Evolutionary conservation across 1,140 invertebrate species (phyloP).

Genomic region (Solenopsis fugax): DNA sequence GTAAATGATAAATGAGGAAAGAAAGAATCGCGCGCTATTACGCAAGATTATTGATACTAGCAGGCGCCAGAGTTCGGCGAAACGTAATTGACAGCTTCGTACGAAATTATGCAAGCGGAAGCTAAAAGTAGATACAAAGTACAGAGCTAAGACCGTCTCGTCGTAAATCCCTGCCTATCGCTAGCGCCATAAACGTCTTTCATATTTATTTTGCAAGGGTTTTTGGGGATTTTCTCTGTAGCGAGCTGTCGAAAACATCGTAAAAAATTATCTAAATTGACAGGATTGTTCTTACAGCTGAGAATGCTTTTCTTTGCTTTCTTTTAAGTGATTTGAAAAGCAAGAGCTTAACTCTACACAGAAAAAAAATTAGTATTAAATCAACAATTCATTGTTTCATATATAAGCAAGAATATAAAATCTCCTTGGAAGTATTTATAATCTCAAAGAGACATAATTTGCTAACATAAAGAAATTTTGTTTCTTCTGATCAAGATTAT

Average conservation of each 20-base stretch:
- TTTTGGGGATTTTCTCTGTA: neutral
- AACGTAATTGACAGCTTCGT: slow-evolving; percentile 51
- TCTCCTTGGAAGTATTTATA: no score
- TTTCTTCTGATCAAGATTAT: no score
- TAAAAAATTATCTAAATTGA: slow-evolving; percentile 17
- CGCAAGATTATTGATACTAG: neutral
- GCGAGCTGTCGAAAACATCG: neutral
- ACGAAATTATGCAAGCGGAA: slow-evolving; percentile 65
- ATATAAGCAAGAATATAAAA: no score
- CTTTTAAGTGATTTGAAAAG: neutral
- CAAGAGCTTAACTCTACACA: neutral
- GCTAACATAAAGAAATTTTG: no score
- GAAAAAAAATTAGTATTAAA: no score
- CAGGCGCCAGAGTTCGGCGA: slow-evolving; percentile 4
- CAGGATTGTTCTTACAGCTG: neutral
- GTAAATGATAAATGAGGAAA: neutral
- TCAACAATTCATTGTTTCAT: no score
- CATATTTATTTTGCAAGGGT: neutral
- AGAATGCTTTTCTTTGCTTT: neutral
- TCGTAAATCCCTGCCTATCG: slow-evolving; percentile 4
- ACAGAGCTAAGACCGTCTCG: slow-evolving; percentile 2
- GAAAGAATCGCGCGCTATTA: neutral
- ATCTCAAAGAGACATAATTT: no score
- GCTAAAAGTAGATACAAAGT: slow-evolving; percentile 58
- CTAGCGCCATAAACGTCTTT: slow-evolving; percentile 1